Evolutionary conservation across 2,113 vertebrate genomes (phyloP).

Genomic region (Corynorhinus townsendii): DNA sequence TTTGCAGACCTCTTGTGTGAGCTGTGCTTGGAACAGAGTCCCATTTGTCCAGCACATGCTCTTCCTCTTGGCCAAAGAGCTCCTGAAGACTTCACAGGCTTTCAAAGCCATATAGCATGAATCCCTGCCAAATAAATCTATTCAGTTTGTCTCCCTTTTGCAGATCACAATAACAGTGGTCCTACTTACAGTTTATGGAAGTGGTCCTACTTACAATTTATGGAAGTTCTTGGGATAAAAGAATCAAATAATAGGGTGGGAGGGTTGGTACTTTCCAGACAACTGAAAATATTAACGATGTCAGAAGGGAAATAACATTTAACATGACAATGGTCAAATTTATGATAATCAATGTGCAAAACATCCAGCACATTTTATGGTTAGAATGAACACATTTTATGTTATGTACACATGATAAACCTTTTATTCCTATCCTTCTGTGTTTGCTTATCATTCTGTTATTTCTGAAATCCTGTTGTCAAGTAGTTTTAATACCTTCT

Average conservation of each 20-base stretch:
- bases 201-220: background rate
- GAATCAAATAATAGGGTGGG: background rate
- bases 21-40: background rate
- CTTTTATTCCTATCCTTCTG: background rate
- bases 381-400: background rate
- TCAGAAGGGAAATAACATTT: conserved; percentile 33
- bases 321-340: background rate
- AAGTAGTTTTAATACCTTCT: background rate
- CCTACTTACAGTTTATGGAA: background rate
- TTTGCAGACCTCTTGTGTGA: conserved; percentile 1
- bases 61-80: conserved; percentile 33
- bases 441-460: background rate
- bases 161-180: background rate
- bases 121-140: conserved; percentile 8
- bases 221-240: background rate
- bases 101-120: conserved; percentile 11
- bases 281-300: background rate
- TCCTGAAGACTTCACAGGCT: background rate
- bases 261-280: background rate
- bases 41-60: background rate
- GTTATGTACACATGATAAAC: background rate
- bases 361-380: background rate
- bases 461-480: background rate
- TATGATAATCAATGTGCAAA: background rate
- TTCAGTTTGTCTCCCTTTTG: background rate